Conservation (phyloP, 1,140 invertebrate species). For the Mya arenaria region DNA sequence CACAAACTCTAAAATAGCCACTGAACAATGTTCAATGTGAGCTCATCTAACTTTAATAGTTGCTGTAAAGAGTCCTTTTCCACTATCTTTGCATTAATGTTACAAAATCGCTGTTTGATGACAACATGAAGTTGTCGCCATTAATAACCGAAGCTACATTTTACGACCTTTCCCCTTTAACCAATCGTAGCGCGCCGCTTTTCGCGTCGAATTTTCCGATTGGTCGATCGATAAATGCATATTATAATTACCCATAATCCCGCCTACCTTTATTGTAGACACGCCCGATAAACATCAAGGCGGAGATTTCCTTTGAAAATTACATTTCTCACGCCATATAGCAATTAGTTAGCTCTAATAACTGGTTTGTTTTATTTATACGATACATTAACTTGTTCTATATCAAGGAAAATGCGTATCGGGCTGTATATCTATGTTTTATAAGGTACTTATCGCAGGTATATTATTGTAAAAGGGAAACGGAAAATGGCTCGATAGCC, state of each 20-base stretch:
- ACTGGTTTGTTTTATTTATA: background rate
- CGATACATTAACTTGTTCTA: conserved; percentile 37
- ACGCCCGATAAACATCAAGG: conserved; percentile 12
- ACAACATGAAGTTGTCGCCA: background rate
- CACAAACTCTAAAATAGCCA: background rate
- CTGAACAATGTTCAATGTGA: background rate
- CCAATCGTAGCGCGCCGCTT: conserved; percentile 21
- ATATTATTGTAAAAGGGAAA: conserved; percentile 10
- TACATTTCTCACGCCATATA: conserved; percentile 28
- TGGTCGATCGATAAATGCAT: conserved; percentile 24
- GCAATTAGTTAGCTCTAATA: conserved; percentile 44
- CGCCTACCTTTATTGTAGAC: conserved; percentile 10
- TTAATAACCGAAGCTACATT: conserved; percentile 39
- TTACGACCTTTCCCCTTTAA: conserved; percentile 43
- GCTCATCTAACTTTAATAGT: background rate
- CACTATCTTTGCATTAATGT: background rate
- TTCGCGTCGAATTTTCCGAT: background rate
- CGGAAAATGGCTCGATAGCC: too few species aligned
- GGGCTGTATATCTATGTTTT: conserved; percentile 12
- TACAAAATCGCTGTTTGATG: conserved; percentile 23
- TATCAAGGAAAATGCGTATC: too few species aligned
- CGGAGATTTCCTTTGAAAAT: conserved; percentile 28
- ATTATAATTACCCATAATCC: background rate
- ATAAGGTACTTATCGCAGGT: conserved; percentile 28
- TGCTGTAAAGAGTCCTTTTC: background rate